Conservation (phyloP, 2,797 vertebrate genomes). For the Limnodromus scolopaceus region DNA sequence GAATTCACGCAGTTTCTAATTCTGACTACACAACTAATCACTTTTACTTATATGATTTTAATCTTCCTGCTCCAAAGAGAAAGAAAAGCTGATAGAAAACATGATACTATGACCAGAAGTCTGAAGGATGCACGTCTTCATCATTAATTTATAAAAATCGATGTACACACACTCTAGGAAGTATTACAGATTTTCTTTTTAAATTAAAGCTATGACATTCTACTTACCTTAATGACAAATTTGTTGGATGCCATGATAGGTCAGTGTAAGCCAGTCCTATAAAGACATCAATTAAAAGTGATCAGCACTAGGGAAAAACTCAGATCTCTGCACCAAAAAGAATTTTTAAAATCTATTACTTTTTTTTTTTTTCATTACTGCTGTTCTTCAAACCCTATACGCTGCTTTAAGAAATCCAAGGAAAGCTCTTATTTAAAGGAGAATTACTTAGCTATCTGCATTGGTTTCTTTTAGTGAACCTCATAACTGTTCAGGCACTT, state of each 20-base stretch:
- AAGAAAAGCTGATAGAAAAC: neutral
- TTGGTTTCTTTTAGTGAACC: neutral
- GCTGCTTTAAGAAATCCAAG: neutral
- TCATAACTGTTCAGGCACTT: neutral
- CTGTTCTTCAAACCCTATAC: neutral
- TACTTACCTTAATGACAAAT: conserved; percentile 90
- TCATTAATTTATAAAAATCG: neutral
- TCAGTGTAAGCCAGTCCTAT: conserved; percentile 63
- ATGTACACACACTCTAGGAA: neutral
- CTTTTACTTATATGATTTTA: neutral
- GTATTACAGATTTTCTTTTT: neutral
- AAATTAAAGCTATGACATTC: neutral
- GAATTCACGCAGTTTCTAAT: neutral
- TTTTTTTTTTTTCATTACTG: neutral
- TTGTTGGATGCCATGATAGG: conserved; percentile 83
- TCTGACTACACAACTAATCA: neutral
- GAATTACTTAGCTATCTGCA: neutral
- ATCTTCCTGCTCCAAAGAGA: neutral
- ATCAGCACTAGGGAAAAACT: neutral
- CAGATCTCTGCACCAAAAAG: fast-evolving
- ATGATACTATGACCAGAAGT: neutral
- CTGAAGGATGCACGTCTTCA: neutral
- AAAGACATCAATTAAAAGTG: conserved; percentile 47
- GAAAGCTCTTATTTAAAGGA: neutral
- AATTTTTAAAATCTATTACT: neutral